Evolutionary conservation across 2,888 invertebrate species (phyloP), one percentile per base, ranked within the genome.

Genomic region (Cartodere bifasciata): DNA sequence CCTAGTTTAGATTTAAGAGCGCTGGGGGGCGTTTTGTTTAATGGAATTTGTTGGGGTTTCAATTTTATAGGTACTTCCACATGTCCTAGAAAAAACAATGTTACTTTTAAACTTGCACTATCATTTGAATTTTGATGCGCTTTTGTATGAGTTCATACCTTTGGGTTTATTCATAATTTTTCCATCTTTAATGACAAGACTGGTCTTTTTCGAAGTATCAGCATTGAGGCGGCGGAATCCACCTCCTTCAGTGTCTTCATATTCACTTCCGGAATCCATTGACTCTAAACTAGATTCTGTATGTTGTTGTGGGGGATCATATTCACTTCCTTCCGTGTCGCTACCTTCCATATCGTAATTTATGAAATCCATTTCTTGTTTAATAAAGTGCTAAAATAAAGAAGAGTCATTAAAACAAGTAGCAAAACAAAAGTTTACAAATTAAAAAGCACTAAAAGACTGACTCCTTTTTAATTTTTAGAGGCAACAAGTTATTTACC

Each of bases 81-180:
- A 17, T 30, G 27, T 12, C 22, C 34, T 27, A 16, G 20, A 34
- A 29, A 3, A 3, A 28, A 7, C 13, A 7, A 31, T 23, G 7
- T 23, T 6, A 6, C 20, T 7, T 20, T 20, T 13, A 13, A 12
- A 13, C 4, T 14, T 25, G n/a, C 20, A 20, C 6, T 7, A 20
- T n/a, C n/a, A 20, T 20, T 20, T 20, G 20, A 20, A 6, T 20
- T 20, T 20, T 20, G 20, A 6, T 20, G 20, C n/a, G n/a, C n/a
- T n/a, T n/a, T n/a, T n/a, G n/a, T n/a, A n/a, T n/a, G n/a, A n/a
- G 45, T 82, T 82, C 47, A 84, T 84, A 16, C 84, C 63, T 44
- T 80, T 79, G 1, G 79, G 70, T 50, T 84, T 84, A 29, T 75
- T 76, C 13, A 80, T 66, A 4, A 80, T 75, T 46, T 70, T 58